Percentiles rank a stretch among this genome's conserved stretches.
Evolutionary conservation across 2,797 vertebrate genomes (phyloP).

Genomic region (Halcyon chelicuti): DNA sequence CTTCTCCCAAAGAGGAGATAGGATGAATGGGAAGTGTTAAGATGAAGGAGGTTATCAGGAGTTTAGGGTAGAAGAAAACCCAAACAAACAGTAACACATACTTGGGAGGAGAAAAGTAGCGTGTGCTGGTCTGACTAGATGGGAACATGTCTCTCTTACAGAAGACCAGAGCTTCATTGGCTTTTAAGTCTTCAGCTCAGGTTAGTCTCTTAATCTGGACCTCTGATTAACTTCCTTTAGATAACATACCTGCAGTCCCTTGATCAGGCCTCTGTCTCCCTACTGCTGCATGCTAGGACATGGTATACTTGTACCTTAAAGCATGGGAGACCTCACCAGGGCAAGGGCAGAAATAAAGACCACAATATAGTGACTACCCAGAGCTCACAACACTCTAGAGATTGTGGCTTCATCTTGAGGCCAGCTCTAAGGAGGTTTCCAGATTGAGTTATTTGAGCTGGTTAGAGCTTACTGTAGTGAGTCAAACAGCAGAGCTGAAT

Average conservation of each 20-base stretch:
- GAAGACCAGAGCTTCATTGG: neutral
- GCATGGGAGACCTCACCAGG: neutral
- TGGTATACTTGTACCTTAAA: neutral
- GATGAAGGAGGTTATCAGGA: neutral
- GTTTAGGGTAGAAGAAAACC: neutral
- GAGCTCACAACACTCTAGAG: fast-evolving
- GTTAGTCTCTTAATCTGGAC: neutral
- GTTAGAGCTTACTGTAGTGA: neutral
- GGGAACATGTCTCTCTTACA: neutral
- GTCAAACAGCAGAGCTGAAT: neutral
- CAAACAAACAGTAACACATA: too few relatives aligned
- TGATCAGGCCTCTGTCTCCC: neutral
- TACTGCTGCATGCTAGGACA: neutral
- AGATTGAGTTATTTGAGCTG: neutral
- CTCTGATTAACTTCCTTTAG: neutral
- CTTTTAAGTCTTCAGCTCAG: neutral
- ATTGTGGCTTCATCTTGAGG: neutral
- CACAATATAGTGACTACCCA: neutral
- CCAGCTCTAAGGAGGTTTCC: neutral
- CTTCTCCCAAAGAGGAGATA: neutral
- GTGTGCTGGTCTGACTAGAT: neutral
- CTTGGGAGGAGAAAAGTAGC: fast-evolving
- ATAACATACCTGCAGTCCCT: neutral
- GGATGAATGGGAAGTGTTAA: neutral
- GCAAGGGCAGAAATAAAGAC: neutral